A percentile compares a stretch with the other conserved stretches of the same genome.
phyloP scores from a whole-genome alignment of 2,888 invertebrate species.

The Lacanobia wlatinum region DNA sequence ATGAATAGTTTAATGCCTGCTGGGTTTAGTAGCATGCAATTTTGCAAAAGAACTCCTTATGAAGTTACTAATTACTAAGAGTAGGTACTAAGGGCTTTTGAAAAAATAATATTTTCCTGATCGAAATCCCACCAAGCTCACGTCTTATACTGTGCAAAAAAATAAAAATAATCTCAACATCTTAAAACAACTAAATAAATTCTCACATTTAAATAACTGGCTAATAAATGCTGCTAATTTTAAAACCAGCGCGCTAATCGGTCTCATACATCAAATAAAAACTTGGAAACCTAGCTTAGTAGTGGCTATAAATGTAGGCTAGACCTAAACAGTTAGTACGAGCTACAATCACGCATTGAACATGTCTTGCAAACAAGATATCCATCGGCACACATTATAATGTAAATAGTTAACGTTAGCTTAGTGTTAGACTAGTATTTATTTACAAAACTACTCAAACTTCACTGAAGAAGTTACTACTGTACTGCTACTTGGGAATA shows the following conservation, averaged over 20 bases:
- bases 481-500: background rate
- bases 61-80: too few relatives aligned
- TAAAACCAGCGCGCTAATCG: background rate
- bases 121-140: too few relatives aligned
- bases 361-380: slow-evolving; percentile 38
- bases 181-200: too few relatives aligned
- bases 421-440: background rate
- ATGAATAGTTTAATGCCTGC: too few relatives aligned
- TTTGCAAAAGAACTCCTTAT: too few relatives aligned
- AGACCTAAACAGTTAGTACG: slow-evolving; percentile 25
- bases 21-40: too few relatives aligned
- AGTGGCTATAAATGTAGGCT: slow-evolving; percentile 18
- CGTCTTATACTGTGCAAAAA: too few relatives aligned
- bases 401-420: slow-evolving; percentile 26
- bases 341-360: slow-evolving; percentile 27
- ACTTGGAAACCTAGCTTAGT: background rate
- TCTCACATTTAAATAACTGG: too few relatives aligned
- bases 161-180: too few relatives aligned
- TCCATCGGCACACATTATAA: slow-evolving; percentile 28
- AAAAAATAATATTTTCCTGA: too few relatives aligned
- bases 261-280: background rate
- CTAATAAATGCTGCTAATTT: background rate
- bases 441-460: background rate
- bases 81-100: too few relatives aligned
- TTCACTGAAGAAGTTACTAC: background rate